These are phyloP conservation scores for Ormyrus pomaceus DNA, from an alignment of 2,888 invertebrate genomes.

Conservation along the genomic window DNA sequence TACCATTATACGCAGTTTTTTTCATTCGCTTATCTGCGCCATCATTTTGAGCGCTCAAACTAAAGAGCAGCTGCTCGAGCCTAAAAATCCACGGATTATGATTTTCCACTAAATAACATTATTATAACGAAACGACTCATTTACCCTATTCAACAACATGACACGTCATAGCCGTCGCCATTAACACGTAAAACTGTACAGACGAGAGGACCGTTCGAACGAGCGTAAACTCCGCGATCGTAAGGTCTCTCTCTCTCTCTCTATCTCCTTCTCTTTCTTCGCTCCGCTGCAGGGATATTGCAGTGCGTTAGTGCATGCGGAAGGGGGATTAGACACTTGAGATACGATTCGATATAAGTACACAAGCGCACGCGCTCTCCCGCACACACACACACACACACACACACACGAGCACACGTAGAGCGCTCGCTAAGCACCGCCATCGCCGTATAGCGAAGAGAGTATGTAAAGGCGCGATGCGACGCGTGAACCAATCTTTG, in stretches of 20 bases:
- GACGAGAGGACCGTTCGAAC: conserved; percentile 15
- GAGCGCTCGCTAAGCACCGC: too few relatives aligned
- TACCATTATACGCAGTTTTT: too few relatives aligned
- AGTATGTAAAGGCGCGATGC: conserved; percentile 31
- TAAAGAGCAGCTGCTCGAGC: too few relatives aligned
- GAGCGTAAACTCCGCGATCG: conserved; percentile 13
- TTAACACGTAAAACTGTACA: conserved; percentile 6
- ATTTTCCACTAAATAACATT: conserved; percentile 8
- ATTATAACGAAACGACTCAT: conserved; percentile 17
- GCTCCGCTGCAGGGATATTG: conserved; percentile 10
- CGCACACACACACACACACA: neutral
- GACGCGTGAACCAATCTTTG: conserved; percentile 65
- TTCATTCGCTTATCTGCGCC: too few relatives aligned
- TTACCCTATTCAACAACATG: conserved; percentile 7
- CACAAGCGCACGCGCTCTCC: neutral
- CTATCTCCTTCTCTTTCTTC: neutral
- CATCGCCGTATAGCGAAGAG: too few relatives aligned
- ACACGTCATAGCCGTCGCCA: conserved; percentile 1
- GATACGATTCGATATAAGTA: conserved; percentile 32
- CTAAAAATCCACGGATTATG: neutral
- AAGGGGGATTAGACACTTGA: conserved; percentile 34
- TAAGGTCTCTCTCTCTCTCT: conserved; percentile 1
- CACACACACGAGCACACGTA: neutral
- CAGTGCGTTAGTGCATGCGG: neutral
- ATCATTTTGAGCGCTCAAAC: too few relatives aligned